phyloP scores from a whole-genome alignment of 2,888 invertebrate species.

The Axea sp. region DNA sequence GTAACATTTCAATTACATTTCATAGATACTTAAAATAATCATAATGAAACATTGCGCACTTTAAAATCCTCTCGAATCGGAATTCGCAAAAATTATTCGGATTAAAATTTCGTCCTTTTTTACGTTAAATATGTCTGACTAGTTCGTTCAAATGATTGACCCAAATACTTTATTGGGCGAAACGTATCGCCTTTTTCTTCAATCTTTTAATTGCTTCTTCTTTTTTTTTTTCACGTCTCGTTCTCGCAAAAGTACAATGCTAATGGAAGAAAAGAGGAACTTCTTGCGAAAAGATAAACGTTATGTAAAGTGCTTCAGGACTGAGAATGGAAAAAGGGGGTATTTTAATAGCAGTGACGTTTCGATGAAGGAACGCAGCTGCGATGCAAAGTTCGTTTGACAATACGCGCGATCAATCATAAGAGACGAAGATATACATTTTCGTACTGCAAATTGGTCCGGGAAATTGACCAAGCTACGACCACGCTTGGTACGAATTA shows the following conservation, averaged over 20 bases:
- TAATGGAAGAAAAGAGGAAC: slow-evolving; percentile 2
- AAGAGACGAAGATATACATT: background rate
- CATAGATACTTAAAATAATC: too few relatives aligned
- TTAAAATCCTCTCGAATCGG: too few relatives aligned
- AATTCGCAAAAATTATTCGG: too few relatives aligned
- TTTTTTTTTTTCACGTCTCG: background rate
- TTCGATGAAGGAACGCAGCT: slow-evolving; percentile 9
- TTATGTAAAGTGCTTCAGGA: slow-evolving; percentile 30
- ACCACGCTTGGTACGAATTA: too few relatives aligned
- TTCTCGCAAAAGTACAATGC: background rate
- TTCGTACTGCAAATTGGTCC: slow-evolving; percentile 2
- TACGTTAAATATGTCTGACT: too few relatives aligned
- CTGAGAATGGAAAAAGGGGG: background rate
- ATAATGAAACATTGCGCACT: too few relatives aligned
- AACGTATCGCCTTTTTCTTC: slow-evolving; percentile 14
- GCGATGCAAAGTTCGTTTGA: slow-evolving; percentile 27
- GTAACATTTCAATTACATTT: too few relatives aligned
- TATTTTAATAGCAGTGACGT: slow-evolving; percentile 22
- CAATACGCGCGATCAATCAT: slow-evolving; percentile 37
- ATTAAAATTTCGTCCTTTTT: too few relatives aligned
- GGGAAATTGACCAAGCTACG: slow-evolving; percentile 11
- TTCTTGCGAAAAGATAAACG: slow-evolving; percentile 1
- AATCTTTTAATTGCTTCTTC: background rate
- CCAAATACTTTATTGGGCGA: slow-evolving; percentile 31
- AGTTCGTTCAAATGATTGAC: slow-evolving; percentile 42